phyloP scores from a whole-genome alignment of 2,888 invertebrate genomes.

The Cataglyphis rosenhaueri region DNA sequence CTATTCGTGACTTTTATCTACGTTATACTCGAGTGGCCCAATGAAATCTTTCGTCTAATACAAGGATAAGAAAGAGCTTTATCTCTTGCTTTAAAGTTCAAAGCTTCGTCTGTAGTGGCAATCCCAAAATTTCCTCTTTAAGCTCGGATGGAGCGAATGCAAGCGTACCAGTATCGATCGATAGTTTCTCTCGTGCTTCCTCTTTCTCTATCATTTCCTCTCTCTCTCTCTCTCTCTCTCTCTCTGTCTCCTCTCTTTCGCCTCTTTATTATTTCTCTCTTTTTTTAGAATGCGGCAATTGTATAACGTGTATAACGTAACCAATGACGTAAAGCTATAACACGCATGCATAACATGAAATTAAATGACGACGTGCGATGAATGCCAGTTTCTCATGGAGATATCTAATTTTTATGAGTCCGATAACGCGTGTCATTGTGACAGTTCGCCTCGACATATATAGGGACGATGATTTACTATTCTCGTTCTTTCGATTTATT shows the following conservation, averaged over 20 bases:
- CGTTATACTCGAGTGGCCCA: slow-evolving; percentile 25
- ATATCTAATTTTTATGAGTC: slow-evolving; percentile 32
- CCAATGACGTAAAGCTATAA: slow-evolving; percentile 48
- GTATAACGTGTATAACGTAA: slow-evolving; percentile 35
- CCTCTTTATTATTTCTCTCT: slow-evolving; percentile 2
- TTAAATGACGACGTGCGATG: slow-evolving; percentile 27
- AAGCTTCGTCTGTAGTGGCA: slow-evolving; percentile 43
- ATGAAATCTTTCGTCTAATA: slow-evolving; percentile 37
- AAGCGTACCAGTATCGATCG: slow-evolving; percentile 56
- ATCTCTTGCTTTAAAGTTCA: slow-evolving; percentile 46
- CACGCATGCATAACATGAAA: slow-evolving; percentile 31
- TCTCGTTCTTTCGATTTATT: background rate
- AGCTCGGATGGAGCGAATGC: slow-evolving; percentile 47
- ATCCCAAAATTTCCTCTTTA: slow-evolving; percentile 59
- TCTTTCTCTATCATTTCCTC: slow-evolving; percentile 1
- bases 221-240: background rate
- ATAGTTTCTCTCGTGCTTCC: slow-evolving; percentile 5
- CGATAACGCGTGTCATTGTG: background rate
- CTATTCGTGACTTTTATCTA: slow-evolving; percentile 44
- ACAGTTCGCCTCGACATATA: slow-evolving; percentile 2
- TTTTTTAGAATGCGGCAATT: slow-evolving; percentile 35
- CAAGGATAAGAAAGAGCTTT: slow-evolving; percentile 34
- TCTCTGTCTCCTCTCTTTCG: background rate
- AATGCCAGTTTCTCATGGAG: slow-evolving; percentile 8
- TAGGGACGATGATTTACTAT: background rate